Percentiles rank a stretch among this genome's conserved stretches.
phyloP scores from a whole-genome alignment of 1,140 invertebrate species.

The Saxidomus purpurata region DNA sequence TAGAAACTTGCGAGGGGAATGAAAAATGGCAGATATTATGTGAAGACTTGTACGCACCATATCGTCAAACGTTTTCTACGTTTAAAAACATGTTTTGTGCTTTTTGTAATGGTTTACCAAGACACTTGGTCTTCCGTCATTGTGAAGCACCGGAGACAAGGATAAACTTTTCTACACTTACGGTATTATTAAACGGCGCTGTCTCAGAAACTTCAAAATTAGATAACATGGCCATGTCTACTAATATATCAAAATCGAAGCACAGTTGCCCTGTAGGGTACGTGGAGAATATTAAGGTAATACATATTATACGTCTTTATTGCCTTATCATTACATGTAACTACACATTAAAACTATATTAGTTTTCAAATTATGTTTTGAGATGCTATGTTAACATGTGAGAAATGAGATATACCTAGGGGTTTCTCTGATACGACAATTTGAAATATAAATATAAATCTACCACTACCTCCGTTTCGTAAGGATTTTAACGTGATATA shows the following conservation, averaged over 20 bases:
- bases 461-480: no score
- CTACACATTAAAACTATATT: no score
- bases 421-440: no score
- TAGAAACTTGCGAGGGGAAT: background rate
- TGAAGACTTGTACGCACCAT: background rate
- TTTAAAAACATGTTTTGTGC: background rate
- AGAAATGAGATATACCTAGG: no score
- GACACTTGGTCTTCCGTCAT: background rate
- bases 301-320: no score
- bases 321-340: no score
- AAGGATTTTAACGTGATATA: no score
- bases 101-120: background rate
- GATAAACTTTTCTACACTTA: background rate
- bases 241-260: background rate
- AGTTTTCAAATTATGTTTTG: no score
- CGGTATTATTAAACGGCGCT: background rate
- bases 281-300: no score
- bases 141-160: background rate
- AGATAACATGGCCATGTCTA: background rate
- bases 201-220: background rate
- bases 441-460: no score
- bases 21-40: background rate
- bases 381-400: no score
- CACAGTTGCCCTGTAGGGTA: background rate
- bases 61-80: background rate